These are phyloP conservation scores for Brachionus manjavacas DNA, from an alignment of 1,140 invertebrate species.

Conservation along the genomic window DNA sequence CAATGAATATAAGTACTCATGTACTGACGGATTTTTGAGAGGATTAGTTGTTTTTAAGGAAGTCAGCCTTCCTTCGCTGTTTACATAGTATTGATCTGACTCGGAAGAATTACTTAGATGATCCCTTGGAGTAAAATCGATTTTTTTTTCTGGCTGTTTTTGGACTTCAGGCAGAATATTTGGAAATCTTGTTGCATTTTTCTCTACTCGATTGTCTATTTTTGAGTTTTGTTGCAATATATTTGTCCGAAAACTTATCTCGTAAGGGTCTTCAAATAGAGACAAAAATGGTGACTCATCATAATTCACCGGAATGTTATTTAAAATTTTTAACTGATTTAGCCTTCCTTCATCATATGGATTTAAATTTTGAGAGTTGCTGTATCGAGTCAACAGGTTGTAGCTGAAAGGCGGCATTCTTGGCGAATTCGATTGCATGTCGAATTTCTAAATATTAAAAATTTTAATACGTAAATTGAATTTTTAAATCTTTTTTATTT, in stretches of 20 bases:
- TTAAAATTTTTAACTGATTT: background rate
- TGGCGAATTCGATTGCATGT: background rate
- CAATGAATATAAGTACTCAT: conserved; percentile 20
- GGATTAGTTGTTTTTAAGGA: background rate
- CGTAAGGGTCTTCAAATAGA: background rate
- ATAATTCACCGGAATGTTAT: background rate
- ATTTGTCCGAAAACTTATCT: background rate
- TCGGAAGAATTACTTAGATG: background rate
- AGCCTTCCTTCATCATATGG: background rate
- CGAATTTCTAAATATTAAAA: background rate
- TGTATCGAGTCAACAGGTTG: background rate
- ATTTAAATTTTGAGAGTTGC: background rate
- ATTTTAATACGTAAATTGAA: background rate
- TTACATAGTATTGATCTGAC: background rate
- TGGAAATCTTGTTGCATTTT: background rate
- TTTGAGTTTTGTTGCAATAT: background rate
- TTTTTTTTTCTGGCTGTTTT: background rate
- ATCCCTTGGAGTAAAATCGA: background rate
- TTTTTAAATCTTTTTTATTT: background rate
- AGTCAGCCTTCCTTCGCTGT: background rate
- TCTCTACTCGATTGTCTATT: background rate
- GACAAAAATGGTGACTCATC: background rate
- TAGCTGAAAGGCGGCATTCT: background rate
- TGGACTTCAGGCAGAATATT: background rate
- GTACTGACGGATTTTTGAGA: conserved; percentile 4